Conservation (phyloP, 2,797 vertebrate species). For the Neomorphus geoffroyi region DNA sequence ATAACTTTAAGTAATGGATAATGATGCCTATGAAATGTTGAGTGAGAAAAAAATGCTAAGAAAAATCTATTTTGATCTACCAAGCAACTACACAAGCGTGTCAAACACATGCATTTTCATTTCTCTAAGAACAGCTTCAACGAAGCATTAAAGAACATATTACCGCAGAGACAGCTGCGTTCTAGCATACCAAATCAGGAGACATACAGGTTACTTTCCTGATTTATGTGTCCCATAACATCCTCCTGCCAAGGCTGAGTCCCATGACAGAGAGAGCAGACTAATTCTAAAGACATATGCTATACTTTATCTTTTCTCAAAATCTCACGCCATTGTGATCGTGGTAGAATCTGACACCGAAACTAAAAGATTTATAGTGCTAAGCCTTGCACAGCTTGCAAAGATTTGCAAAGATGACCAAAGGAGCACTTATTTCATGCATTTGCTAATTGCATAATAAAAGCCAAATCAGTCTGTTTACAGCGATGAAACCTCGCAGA, state of each 20-base stretch:
- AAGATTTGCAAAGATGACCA: not conserved
- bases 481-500: not conserved
- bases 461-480: not conserved
- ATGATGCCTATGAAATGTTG: constrained; percentile 53
- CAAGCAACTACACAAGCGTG: constrained; percentile 43
- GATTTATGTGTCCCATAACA: constrained; percentile 67
- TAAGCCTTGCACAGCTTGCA: not conserved
- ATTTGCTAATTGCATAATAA: not conserved
- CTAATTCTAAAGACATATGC: constrained; percentile 54
- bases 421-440: not conserved
- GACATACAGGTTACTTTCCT: constrained; percentile 56
- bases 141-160: constrained; percentile 75
- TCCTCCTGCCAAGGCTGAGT: constrained; percentile 58
- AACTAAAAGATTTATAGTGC: constrained; percentile 34
- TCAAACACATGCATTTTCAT: constrained; percentile 77
- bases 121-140: constrained; percentile 66
- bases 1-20: constrained; percentile 62
- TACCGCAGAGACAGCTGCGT: constrained; percentile 66
- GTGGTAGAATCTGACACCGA: not conserved
- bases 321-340: constrained; percentile 49
- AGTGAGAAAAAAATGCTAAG: constrained; percentile 29
- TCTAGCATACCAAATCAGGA: constrained; percentile 65
- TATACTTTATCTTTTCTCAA: constrained; percentile 42
- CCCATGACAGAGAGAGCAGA: constrained; percentile 39
- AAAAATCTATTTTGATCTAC: constrained; percentile 72